Evolutionary conservation across 2,797 vertebrate genomes (phyloP), one percentile per base, ranked within the genome.

Genomic region (Brachyrhaphis roseni): DNA sequence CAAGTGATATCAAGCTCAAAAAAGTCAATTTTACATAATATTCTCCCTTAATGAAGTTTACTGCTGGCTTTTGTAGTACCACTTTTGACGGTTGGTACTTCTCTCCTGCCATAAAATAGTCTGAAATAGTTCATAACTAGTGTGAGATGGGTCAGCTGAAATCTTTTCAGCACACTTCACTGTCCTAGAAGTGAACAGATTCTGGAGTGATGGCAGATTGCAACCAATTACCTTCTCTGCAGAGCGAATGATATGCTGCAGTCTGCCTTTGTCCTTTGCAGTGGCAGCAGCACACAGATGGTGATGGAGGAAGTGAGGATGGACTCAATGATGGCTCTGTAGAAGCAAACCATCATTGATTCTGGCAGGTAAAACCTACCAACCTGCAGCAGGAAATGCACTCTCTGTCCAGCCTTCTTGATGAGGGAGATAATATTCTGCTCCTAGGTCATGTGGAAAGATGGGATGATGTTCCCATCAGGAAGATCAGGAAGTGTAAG

Each of bases 151-250:
- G 74, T 75, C 74, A 59, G 74, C 41, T 23, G 55, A 45, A 46
- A 75, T 62, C 28, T 23, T 45, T 45, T 46, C n/a, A 2, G 55
- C 55, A 43, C 51, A 75, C 74, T 46, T 59, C 55, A 46, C 74
- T 62, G 41, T 62, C 53, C 55, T 62, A 12, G 41, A 59, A 75
- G 55, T 62, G 74, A 41, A 23, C 53, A 75, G 41, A 75, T 62
- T 75, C 53, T 39, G 62, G 75, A 77, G 62, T 66, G 75, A 77
- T 75, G 55, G 74, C 74, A 75, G 74, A 75, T 75, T 75, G 74
- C n/a, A 45, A 43, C 74, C 74, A 75, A 75, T 62, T 75, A 75
- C 74, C 74, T 62, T 31, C 74, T 62, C 55, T 66, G 59, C 74
- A 45, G 74, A 62, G 39, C 10, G 39, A 62, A 46, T 59, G 55